A percentile compares a stretch with the other conserved stretches of the same genome.
Evolutionary conservation across 2,888 invertebrate genomes (phyloP).

Genomic region (Sarcophaga rosellei): DNA sequence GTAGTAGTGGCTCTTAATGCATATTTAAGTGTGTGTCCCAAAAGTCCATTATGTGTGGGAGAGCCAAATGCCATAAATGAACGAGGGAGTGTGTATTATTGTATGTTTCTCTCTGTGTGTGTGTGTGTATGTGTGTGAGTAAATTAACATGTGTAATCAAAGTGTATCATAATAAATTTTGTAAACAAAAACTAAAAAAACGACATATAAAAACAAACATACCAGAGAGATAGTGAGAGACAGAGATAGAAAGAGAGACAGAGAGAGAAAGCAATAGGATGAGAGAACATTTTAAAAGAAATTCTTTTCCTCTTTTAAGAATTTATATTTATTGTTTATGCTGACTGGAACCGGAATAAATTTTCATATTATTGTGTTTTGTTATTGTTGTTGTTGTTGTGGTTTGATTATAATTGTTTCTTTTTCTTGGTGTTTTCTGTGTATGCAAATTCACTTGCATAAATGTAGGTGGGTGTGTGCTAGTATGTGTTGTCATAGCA

Average conservation of each 20-base stretch:
- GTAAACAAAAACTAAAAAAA: constrained; percentile 48
- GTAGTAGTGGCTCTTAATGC: background rate
- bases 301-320: constrained; percentile 33
- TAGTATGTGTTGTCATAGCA: background rate
- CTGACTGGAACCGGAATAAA: constrained; percentile 56
- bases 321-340: background rate
- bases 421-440: background rate
- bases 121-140: constrained; percentile 5
- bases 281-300: constrained; percentile 22
- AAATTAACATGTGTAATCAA: constrained; percentile 41
- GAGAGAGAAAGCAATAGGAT: background rate
- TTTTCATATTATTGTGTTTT: constrained; percentile 48
- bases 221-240: background rate
- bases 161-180: constrained; percentile 67
- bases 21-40: constrained; percentile 15
- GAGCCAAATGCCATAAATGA: constrained; percentile 8
- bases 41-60: constrained; percentile 39
- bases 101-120: background rate
- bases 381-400: too few species aligned
- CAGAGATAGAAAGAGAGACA: background rate
- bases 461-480: background rate
- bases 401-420: background rate
- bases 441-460: constrained; percentile 3
- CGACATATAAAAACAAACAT: constrained; percentile 18
- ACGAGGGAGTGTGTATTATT: background rate